phyloP scores from a whole-genome alignment of 2,888 invertebrate species.

The Creontiades dilutus region DNA sequence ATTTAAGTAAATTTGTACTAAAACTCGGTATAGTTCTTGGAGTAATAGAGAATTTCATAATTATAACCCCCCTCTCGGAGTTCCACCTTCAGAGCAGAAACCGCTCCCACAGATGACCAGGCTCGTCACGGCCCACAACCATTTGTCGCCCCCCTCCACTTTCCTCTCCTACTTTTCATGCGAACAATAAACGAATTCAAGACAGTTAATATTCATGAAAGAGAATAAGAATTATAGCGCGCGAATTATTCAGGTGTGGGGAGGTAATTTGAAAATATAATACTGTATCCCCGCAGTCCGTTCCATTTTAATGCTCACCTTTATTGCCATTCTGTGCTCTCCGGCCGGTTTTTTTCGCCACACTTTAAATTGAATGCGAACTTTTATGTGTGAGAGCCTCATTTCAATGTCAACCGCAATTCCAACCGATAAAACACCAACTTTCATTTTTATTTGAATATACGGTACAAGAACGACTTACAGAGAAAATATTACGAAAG shows the following conservation, averaged over 20 bases:
- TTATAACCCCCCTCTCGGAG: too few species aligned
- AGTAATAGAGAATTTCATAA: too few species aligned
- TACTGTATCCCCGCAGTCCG: background rate
- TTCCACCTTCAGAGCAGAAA: too few species aligned
- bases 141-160: background rate
- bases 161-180: background rate
- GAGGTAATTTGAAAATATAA: slow-evolving; percentile 35
- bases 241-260: slow-evolving; percentile 10
- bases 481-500: too few species aligned
- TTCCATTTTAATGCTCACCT: slow-evolving; percentile 27
- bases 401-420: background rate
- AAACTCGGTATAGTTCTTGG: too few species aligned
- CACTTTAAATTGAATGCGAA: background rate
- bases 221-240: background rate
- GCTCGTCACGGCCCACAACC: background rate
- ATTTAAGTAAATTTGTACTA: too few species aligned
- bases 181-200: slow-evolving; percentile 18
- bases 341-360: background rate
- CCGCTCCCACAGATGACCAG: too few species aligned
- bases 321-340: background rate
- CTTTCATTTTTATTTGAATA: too few species aligned
- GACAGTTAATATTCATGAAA: slow-evolving; percentile 2
- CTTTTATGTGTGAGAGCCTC: background rate
- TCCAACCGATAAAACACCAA: too few species aligned
- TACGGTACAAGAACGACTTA: too few species aligned